Base-by-base conservation (phyloP, 2,797 vertebrate species). In the Telmatherina bonti region DNA sequence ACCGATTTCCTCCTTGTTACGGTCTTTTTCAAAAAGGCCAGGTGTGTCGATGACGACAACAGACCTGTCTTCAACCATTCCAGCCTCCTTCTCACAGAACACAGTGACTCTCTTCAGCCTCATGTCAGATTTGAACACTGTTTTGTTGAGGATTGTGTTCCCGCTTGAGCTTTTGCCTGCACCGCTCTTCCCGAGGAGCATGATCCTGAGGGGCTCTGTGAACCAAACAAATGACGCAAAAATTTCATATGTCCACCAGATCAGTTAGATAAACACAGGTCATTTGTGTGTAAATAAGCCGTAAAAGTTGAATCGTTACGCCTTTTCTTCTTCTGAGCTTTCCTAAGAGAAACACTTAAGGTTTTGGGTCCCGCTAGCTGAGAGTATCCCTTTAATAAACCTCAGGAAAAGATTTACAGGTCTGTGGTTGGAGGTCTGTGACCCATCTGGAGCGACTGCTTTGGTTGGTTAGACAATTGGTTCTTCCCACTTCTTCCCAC, bases 171-270 rank as follows among this genome's bases (percentile, higher is more conserved):
- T 90, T 77, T 90, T 92, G 31, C 90, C 88, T 8, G 63, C 81
- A 0, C 91, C 91, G 2, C 86, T 82, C 52, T 90, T 89, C 5
- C 92, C 92, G 16, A 93, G 58, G 13, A 92, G 79, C 87, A 93
- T 83, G 68, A 93, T 83, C 59, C 76, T 88, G 62, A 83, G n/a
- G 12, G 72, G 57, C 6, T 68, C 90, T 89, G 83, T 51, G 49
- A 68, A 78, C 4, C 2, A 12, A 69, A 5, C 67, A 8, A 47
- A 36, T 56, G 0, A 18, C 29, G 7, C 31, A 13, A 22, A 33
- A 49, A 49, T 3, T n/a, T 49, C 5, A 31, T 7, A 31, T 31
- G 30, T 31, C 30, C 7, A n/a, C n/a, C n/a, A n/a, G n/a, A n/a
- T n/a, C n/a, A n/a, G n/a, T n/a, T n/a, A n/a, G n/a, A n/a, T n/a